Percentiles rank a stretch among this genome's conserved stretches.
phyloP scores from a whole-genome alignment of 2,888 invertebrate genomes.

The Odontomyia ornata region DNA sequence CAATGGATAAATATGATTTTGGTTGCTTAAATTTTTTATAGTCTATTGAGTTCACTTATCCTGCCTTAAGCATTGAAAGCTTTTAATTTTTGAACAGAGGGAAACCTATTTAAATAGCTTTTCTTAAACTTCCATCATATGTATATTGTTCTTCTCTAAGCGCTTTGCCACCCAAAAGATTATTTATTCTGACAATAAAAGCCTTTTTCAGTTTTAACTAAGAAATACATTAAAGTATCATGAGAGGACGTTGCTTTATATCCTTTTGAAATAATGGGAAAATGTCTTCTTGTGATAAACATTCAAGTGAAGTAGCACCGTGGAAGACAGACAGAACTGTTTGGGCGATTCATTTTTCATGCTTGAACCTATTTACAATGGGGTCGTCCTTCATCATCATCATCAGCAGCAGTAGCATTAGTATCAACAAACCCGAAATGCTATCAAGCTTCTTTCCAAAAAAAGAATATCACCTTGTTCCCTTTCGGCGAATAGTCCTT shows the following conservation, averaged over 20 bases:
- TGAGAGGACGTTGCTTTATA: not conserved
- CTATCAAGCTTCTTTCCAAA: conserved; percentile 9
- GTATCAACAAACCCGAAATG: conserved; percentile 21
- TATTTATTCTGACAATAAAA: too few relatives aligned
- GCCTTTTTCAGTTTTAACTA: conserved; percentile 19
- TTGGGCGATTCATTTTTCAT: conserved; percentile 20
- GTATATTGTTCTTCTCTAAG: too few relatives aligned
- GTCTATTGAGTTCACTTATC: too few relatives aligned
- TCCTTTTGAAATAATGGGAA: too few relatives aligned
- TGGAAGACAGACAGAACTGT: not conserved
- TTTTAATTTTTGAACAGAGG: too few relatives aligned
- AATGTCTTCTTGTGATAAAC: not conserved
- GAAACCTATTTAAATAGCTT: too few relatives aligned
- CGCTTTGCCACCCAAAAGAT: too few relatives aligned
- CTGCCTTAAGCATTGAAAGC: too few relatives aligned
- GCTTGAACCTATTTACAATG: not conserved
- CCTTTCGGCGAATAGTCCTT: conserved; percentile 5
- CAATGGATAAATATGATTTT: too few relatives aligned
- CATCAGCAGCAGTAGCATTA: not conserved
- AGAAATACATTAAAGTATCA: not conserved
- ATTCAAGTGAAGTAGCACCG: not conserved
- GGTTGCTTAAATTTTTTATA: too few relatives aligned
- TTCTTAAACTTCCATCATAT: too few relatives aligned
- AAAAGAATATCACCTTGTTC: not conserved
- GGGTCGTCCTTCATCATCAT: not conserved